Evolutionary conservation across 2,888 invertebrate genomes (phyloP), one percentile per base, ranked within the genome.

Genomic region (Ctenicera cuprea): DNA sequence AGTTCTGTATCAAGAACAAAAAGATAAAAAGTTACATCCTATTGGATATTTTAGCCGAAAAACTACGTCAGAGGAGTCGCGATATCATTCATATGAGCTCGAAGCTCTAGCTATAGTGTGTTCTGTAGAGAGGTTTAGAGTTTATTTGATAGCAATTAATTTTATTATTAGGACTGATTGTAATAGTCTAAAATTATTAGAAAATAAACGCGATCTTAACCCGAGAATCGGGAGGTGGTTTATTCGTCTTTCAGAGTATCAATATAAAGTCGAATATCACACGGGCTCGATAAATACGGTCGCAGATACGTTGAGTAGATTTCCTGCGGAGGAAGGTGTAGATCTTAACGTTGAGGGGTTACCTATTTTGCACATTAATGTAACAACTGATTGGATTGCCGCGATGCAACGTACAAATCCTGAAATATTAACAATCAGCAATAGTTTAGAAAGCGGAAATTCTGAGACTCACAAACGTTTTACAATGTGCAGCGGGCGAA

Each of bases 101-200:
- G 54, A 71, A 50, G 14, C 59, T 16, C 20, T 68, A 14, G 61
- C 68, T 0, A 22, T 61, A 3, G 45, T 68, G 54, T 77, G 81
- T 75, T 76, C 82, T 0, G 37, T 84, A 9, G 48, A 79, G 16
- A 66, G 82, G 22, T 84, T 84, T 62, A 62, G 77, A 1, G 67
- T 83, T 61, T 84, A 83, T 73, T 66, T 83, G 14, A 77, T 78
- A n/a, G 82, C 81, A 16, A 74, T 82, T 8, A 45, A 76, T 14
- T 84, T 83, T 65, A 80, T 75, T 66, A 82, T 83, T 7, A 67
- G 81, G 3, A 83, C 82, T 0, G 82, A 84, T 67, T 84, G 82
- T 70, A 77, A 82, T 70, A 77, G 79, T 20, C 59, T 84, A n/a
- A 77, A 76, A 50, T 54, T 80, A 70, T 76, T 83, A 5, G 67